Evolutionary conservation across 2,797 vertebrate genomes (phyloP), one percentile per base, ranked within the genome.

Genomic region (Lacerta viridis): DNA sequence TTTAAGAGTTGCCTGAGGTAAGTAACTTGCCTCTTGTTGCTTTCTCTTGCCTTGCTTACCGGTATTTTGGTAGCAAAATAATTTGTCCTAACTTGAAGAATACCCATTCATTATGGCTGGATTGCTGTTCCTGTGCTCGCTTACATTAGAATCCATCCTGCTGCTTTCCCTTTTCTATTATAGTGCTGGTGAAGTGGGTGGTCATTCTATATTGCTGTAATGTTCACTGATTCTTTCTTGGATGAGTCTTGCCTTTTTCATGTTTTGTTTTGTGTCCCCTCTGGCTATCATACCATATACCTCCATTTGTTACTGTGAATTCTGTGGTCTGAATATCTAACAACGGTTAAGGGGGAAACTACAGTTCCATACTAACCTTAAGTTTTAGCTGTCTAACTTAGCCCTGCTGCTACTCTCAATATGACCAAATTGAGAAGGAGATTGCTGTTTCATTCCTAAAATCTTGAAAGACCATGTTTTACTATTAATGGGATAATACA

Each of bases 1-100:
- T 83, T 83, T 68, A 77, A 83, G 41, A 83, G 39, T 68, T 68
- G 9, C 25, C n/a, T 23, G 18, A 77, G 41, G 86, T 85, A 75
- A 66, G 20, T 87, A 5, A 66, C 36, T 66, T 68, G 64, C 64
- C 64, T 68, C 64, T 77, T 83, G 23, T 69, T 79, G 36, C 43
- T 55, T 36, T 83, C 46, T 50, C 29, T 79, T 72, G 64, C 29
- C 27, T 86, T 41, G 68, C 27, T 71, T 87, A 55, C 50, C 13
- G 13, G 50, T 72, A 72, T n/a, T n/a, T 77, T 76, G 79, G 43
- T 27, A 76, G 33, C 66, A n/a, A 64, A 27, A 76, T 88, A 18
- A 36, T 87, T 75, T 87, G 23, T 46, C 11, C 13, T 83, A 50
- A 36, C 41, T 69, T 83, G 71, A n/a, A 74, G 18, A 66, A 55